Conservation (phyloP, 2,797 vertebrate genomes). For the Propithecus deckenii region DNA sequence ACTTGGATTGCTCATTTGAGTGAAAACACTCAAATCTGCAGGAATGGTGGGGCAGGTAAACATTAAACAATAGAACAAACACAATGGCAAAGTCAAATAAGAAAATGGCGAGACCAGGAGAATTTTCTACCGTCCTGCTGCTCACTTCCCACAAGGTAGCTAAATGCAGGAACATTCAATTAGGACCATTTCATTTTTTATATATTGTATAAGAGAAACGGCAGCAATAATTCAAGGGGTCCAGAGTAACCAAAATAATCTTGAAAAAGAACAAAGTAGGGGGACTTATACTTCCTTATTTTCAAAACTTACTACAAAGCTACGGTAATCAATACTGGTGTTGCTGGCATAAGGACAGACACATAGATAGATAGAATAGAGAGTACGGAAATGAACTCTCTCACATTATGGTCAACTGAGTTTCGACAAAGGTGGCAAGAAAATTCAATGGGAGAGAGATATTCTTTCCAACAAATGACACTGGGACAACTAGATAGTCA, state of each 20-base stretch:
- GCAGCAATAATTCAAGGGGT: neutral
- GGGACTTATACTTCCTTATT: neutral
- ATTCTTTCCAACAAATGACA: neutral
- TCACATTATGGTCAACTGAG: neutral
- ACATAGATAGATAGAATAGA: neutral
- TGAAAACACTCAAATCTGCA: neutral
- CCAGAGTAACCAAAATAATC: neutral
- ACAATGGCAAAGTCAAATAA: neutral
- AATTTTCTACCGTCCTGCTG: neutral
- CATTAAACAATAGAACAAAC: neutral
- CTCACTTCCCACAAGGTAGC: neutral
- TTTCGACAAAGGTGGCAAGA: neutral
- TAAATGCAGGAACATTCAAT: neutral
- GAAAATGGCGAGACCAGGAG: neutral
- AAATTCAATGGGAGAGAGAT: neutral
- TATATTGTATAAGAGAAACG: neutral
- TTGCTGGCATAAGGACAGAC: neutral
- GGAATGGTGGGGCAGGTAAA: neutral
- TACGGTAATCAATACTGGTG: neutral
- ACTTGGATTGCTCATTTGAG: neutral
- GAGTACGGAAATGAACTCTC: neutral
- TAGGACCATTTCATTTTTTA: neutral
- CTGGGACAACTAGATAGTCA: neutral
- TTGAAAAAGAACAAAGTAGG: neutral
- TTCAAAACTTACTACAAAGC: neutral